A percentile compares a stretch with the other conserved stretches of the same genome.
Evolutionary conservation across 2,888 invertebrate species (phyloP).

Genomic region (Hydrotaea cyrtoneurina): DNA sequence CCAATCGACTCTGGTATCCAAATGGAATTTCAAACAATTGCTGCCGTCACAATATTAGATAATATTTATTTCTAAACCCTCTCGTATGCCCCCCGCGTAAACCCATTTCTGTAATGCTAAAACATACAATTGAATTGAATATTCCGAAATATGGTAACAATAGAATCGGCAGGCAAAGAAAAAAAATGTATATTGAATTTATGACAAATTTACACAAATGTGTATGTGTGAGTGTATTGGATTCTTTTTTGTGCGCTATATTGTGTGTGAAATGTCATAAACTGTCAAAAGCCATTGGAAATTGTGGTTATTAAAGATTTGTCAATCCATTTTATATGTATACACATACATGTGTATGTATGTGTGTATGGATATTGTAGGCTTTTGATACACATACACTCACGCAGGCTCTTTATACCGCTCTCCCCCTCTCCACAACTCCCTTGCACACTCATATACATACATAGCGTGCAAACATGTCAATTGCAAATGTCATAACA

Average conservation of each 20-base stretch:
- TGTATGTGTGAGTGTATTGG: neutral
- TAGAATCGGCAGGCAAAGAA: neutral
- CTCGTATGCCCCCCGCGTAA: neutral
- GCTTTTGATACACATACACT: neutral
- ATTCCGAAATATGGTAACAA: neutral
- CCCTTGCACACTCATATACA: no score
- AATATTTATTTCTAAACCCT: neutral
- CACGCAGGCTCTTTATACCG: constrained; percentile 1
- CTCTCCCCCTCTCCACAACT: neutral
- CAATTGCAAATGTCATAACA: constrained; percentile 63
- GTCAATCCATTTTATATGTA: neutral
- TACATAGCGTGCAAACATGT: constrained; percentile 42
- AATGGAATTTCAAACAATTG: neutral
- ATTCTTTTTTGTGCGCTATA: neutral
- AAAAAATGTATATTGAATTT: neutral
- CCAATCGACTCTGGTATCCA: neutral
- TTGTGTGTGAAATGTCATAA: constrained; percentile 37
- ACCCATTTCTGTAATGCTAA: neutral
- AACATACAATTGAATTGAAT: neutral
- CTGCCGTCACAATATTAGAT: neutral
- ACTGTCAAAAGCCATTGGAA: constrained; percentile 49
- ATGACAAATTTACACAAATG: neutral
- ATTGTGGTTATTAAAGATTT: constrained; percentile 48
- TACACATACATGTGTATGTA: neutral
- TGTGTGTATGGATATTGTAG: neutral